Evolutionary conservation across 2,113 vertebrate genomes (phyloP).

Genomic region (Poecile atricapillus): DNA sequence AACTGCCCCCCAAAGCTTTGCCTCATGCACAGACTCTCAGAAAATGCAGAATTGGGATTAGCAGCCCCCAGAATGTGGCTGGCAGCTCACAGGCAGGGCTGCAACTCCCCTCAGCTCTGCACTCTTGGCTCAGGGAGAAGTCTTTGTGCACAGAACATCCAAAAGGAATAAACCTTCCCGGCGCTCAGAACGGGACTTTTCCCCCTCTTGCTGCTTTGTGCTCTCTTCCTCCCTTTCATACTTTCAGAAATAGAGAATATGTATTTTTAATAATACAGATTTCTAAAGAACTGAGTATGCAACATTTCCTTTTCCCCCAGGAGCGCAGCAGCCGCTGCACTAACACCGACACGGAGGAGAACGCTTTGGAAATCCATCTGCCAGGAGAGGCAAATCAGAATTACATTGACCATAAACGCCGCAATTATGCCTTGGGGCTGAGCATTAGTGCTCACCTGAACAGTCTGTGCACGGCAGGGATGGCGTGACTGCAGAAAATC

Average conservation of each 20-base stretch:
- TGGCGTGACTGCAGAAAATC: background rate
- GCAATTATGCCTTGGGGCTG: background rate
- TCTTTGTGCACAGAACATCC: background rate
- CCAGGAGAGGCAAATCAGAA: background rate
- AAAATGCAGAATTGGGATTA: background rate
- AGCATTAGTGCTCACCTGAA: conserved; percentile 6
- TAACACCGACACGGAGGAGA: background rate
- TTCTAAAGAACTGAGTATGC: background rate
- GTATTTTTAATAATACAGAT: conserved; percentile 35
- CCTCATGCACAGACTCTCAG: background rate
- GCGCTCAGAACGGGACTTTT: background rate
- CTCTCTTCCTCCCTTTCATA: background rate
- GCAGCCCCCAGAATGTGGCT: background rate
- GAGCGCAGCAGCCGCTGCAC: background rate
- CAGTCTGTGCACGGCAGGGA: background rate
- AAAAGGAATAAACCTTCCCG: background rate
- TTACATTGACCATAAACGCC: background rate
- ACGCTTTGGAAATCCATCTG: background rate
- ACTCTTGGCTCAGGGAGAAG: background rate
- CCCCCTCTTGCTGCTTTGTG: background rate
- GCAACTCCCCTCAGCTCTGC: background rate
- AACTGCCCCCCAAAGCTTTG: background rate
- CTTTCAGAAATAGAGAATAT: background rate
- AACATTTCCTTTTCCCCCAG: background rate
- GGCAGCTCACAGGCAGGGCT: background rate